Evolutionary conservation across 2,113 vertebrate species (phyloP), one percentile per base, ranked within the genome.

Genomic region (Tichodroma muraria): DNA sequence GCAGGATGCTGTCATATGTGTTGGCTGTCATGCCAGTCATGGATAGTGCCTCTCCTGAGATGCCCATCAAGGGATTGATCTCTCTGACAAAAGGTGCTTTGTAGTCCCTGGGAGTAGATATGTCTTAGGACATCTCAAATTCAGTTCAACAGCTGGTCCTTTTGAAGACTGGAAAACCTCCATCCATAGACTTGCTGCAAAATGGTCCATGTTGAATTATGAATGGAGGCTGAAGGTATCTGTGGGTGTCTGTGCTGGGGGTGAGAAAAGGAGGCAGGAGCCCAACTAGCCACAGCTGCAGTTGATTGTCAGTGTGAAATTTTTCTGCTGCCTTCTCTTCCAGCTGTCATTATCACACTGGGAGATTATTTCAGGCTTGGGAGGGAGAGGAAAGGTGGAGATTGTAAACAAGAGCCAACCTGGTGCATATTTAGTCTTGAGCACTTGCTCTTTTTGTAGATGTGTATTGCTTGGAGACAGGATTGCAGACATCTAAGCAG

Each of bases 61-160:
- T 59, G n/a, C 37, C 30, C 1, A 1, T 77, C 30, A 2, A 2
- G 4, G 64, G 12, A 24, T 7, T 50, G 18, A 59, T 52, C 6
- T 69, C 28, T 59, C 17, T 1, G 2, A 13, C 5, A 6, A 14
- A 10, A 45, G 50, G 21, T 81, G 20, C 35, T 82, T 40, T 80
- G 31, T 38, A 44, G 30, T 52, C 27, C 27, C 40, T 81, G 44
- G 35, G 50, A 76, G 35, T 4, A 64, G 40, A 14, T 30, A 8
- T 66, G 24, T 68, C n/a, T 68, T 63, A 35, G 85, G 49, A 61
- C 24, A 45, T 56, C 7, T 78, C 64, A 15, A 31, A 30, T 70
- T 28, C 35, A 45, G 13, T 66, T 88, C 27, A 66, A 47, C 2
- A 63, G 22, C 33, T 64, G 38, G 13, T 90, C 3, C 1, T 87